A percentile compares a stretch with the other conserved stretches of the same genome.
Conservation (phyloP, 2,113 vertebrate species). For the Anolis sagrei region DNA sequence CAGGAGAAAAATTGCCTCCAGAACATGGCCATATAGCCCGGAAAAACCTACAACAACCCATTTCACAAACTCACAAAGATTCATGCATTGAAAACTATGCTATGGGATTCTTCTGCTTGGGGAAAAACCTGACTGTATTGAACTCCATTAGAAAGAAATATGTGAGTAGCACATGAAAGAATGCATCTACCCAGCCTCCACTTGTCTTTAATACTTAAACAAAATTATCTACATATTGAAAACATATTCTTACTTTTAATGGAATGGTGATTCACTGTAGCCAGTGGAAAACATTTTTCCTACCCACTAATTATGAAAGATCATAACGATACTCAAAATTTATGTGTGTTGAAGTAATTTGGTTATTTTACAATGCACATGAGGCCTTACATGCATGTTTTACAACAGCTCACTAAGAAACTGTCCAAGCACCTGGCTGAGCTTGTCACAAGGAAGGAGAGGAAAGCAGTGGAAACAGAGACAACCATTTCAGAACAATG, state of each 20-base stretch:
- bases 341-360: constrained; percentile 63
- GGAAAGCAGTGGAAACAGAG: constrained; percentile 34
- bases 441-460: constrained; percentile 26
- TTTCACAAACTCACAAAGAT: not conserved
- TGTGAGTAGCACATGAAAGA: constrained; percentile 33
- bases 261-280: constrained; percentile 41
- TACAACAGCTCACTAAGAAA: constrained; percentile 41
- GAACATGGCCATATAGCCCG: no score
- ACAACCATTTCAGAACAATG: constrained; percentile 13
- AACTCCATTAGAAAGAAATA: not conserved
- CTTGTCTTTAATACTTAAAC: constrained; percentile 40
- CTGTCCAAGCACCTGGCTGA: constrained; percentile 54
- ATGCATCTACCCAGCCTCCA: constrained; percentile 36
- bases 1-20: no score
- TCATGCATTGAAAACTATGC: not conserved
- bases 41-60: no score
- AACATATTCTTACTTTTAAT: constrained; percentile 62
- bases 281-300: constrained; percentile 61
- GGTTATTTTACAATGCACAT: constrained; percentile 60
- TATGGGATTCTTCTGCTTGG: not conserved
- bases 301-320: constrained; percentile 66
- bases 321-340: constrained; percentile 61
- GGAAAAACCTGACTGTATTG: not conserved
- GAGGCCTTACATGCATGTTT: constrained; percentile 51
- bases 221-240: constrained; percentile 62